Evolutionary conservation across 2,888 invertebrate genomes (phyloP).

Genomic region (Drosophila maculinotata): DNA sequence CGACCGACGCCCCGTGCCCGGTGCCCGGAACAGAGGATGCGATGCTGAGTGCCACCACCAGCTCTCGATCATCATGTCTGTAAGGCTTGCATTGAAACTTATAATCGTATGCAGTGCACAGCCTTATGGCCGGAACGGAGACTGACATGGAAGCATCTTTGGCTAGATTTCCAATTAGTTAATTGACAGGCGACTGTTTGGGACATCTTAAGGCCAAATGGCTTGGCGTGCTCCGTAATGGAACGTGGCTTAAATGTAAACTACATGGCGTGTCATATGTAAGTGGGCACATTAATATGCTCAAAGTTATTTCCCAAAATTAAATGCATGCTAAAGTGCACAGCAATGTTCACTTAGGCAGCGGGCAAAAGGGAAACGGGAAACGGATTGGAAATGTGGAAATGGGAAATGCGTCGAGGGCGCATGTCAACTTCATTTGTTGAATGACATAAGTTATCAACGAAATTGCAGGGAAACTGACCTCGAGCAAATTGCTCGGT

Average conservation of each 20-base stretch:
- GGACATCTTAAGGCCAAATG: conserved; percentile 37
- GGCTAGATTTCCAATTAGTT: conserved; percentile 74
- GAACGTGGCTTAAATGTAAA: conserved; percentile 57
- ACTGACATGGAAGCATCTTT: conserved; percentile 35
- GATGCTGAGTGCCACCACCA: no score
- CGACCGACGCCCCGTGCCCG: no score
- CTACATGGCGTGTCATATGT: conserved; percentile 57
- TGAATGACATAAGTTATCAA: conserved; percentile 78
- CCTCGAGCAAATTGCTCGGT: conserved; percentile 76
- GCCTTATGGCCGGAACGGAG: conserved; percentile 19
- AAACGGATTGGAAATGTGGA: not conserved
- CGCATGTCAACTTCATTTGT: conserved; percentile 79
- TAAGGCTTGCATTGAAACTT: conserved; percentile 49
- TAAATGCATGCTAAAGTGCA: conserved; percentile 59
- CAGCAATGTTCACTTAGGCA: not conserved
- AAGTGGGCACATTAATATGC: conserved; percentile 65
- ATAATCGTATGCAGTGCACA: conserved; percentile 72
- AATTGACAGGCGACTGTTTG: conserved; percentile 65
- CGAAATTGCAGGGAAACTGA: conserved; percentile 75
- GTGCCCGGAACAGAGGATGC: no score
- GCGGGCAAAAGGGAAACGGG: not conserved
- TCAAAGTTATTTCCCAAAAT: conserved; percentile 70
- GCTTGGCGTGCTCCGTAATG: conserved; percentile 13
- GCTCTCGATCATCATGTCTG: not conserved
- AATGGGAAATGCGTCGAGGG: conserved; percentile 29